These are phyloP conservation scores for Apodemia mormo DNA, from an alignment of 2,888 invertebrate genomes.

Conservation along the genomic window DNA sequence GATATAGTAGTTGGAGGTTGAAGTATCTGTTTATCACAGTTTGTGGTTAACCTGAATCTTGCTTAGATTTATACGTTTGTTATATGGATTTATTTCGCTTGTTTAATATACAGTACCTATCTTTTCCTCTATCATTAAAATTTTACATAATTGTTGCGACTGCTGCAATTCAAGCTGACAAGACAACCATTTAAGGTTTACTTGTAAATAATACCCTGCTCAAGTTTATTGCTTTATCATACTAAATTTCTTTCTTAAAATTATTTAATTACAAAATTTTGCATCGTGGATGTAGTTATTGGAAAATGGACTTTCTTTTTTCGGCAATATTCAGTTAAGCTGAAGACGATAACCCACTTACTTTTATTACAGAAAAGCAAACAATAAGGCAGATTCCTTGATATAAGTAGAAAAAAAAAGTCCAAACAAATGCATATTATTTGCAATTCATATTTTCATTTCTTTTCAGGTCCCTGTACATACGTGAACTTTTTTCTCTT, in stretches of 20 bases:
- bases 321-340: too few relatives aligned
- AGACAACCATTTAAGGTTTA: not conserved
- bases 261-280: too few relatives aligned
- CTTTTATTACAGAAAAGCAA: too few relatives aligned
- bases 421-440: too few relatives aligned
- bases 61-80: not conserved
- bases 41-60: not conserved
- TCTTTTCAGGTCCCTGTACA: too few relatives aligned
- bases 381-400: too few relatives aligned
- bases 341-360: too few relatives aligned
- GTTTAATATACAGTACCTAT: not conserved
- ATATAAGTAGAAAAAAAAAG: too few relatives aligned
- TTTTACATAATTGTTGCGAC: not conserved
- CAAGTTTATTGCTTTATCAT: not conserved
- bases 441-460: too few relatives aligned
- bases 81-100: not conserved
- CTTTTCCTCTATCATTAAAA: not conserved
- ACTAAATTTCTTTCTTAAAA: not conserved
- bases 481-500: too few relatives aligned
- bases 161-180: not conserved
- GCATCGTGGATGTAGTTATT: too few relatives aligned
- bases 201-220: not conserved
- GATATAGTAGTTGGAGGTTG: not conserved
- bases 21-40: not conserved
- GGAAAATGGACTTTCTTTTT: too few relatives aligned